Evolutionary conservation across 1,140 invertebrate species (phyloP).

Genomic region (Lepidurus packardi): DNA sequence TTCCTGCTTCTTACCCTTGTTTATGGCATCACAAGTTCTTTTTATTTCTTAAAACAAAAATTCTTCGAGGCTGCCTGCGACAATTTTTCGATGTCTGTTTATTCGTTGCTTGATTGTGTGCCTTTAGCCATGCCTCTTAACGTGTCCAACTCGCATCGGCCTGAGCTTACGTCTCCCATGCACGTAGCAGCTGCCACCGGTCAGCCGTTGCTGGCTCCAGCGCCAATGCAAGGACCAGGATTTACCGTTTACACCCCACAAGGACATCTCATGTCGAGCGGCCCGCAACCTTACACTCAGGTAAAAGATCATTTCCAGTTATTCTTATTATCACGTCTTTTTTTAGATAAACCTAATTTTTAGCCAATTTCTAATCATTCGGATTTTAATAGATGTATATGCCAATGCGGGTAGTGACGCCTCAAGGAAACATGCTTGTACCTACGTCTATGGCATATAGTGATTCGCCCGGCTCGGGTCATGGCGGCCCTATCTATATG

Average conservation of each 20-base stretch:
- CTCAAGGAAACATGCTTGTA: constrained; percentile 40
- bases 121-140: constrained; percentile 52
- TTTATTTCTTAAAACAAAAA: not conserved
- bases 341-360: not conserved
- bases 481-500: constrained; percentile 37
- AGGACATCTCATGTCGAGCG: constrained; percentile 43
- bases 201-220: constrained; percentile 70
- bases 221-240: constrained; percentile 46
- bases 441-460: constrained; percentile 47
- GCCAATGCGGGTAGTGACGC: constrained; percentile 49
- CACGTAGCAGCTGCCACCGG: constrained; percentile 70
- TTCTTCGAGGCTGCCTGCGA: no score
- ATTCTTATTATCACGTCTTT: not conserved
- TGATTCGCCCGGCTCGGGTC: constrained; percentile 46
- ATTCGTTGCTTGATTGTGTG: constrained; percentile 27
- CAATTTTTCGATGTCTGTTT: not conserved
- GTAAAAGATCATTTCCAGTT: constrained; percentile 44
- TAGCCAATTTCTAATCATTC: constrained; percentile 29
- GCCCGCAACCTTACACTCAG: constrained; percentile 38
- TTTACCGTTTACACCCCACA: constrained; percentile 40
- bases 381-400: constrained; percentile 45
- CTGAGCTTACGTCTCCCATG: constrained; percentile 62
- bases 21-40: not conserved
- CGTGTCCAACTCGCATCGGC: constrained; percentile 44
- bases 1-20: not conserved